phyloP scores from a whole-genome alignment of 2,113 vertebrate species.

The Takifugu flavidus region DNA sequence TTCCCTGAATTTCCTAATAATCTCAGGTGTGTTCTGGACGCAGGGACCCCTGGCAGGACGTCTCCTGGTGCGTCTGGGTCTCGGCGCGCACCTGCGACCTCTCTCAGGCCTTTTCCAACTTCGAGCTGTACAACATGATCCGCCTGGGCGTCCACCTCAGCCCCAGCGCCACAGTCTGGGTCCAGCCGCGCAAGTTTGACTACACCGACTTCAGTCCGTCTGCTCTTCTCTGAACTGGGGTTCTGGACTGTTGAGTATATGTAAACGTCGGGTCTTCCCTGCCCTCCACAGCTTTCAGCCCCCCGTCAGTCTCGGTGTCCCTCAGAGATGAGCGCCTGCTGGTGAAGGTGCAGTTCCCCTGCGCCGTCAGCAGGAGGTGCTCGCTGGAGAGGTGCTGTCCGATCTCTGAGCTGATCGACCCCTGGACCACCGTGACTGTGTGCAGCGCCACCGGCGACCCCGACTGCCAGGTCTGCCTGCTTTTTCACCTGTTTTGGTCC shows the following conservation, averaged over 20 bases:
- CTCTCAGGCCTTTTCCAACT: conserved; percentile 51
- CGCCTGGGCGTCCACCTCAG: conserved; percentile 50
- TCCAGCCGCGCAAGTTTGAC: conserved; percentile 32
- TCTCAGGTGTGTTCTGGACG: background rate
- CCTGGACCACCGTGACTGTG: conserved; percentile 61
- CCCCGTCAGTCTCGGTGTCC: conserved; percentile 56
- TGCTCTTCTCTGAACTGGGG: no score
- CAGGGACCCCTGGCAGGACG: conserved; percentile 63
- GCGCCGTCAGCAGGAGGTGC: conserved; percentile 56
- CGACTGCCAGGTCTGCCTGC: conserved; percentile 47
- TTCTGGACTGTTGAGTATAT: background rate
- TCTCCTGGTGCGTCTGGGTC: conserved; percentile 58
- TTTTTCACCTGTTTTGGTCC: background rate
- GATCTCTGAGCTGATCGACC: conserved; percentile 37
- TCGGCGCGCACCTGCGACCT: conserved; percentile 58
- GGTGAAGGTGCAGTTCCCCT: conserved; percentile 64
- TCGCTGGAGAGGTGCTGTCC: conserved; percentile 47
- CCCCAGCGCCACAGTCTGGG: conserved; percentile 38
- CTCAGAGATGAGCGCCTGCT: conserved; percentile 34
- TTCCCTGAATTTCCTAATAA: background rate
- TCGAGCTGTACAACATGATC: conserved; percentile 55
- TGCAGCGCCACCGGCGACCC: conserved; percentile 50
- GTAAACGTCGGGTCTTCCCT: background rate
- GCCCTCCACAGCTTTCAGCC: conserved; percentile 50
- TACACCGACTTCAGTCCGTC: conserved; percentile 61